Evolutionary conservation across 2,113 vertebrate species (phyloP).

Genomic region (Poeciliopsis prolifica): DNA sequence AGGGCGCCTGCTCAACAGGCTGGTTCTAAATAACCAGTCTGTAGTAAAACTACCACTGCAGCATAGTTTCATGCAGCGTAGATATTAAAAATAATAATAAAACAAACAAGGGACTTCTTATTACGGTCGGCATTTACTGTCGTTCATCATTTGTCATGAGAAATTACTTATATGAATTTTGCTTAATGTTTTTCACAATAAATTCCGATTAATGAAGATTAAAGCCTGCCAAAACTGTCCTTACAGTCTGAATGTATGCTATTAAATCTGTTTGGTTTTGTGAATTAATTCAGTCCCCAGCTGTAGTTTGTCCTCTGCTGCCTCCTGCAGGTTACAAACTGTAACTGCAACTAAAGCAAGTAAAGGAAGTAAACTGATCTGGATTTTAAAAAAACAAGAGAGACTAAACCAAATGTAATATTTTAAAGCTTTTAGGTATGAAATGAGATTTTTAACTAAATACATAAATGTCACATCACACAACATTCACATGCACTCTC

Average conservation of each 20-base stretch:
- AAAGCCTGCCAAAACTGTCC: too few species aligned
- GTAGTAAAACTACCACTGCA: too few species aligned
- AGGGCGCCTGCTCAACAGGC: too few species aligned
- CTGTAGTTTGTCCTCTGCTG: slow-evolving; percentile 51
- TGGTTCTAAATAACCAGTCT: too few species aligned
- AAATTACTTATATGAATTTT: too few species aligned
- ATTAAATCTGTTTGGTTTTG: neutral
- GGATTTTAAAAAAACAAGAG: neutral
- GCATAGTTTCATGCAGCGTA: neutral
- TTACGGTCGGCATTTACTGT: neutral
- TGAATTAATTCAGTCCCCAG: neutral
- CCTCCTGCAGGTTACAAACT: slow-evolving; percentile 52
- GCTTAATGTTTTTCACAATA: too few species aligned
- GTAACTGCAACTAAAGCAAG: slow-evolving; percentile 34
- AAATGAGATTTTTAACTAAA: neutral
- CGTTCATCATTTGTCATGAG: too few species aligned
- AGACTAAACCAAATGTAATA: neutral
- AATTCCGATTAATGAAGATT: too few species aligned
- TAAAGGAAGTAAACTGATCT: neutral
- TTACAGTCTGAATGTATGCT: neutral
- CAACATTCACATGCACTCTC: neutral
- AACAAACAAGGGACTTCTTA: neutral
- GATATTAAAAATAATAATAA: neutral
- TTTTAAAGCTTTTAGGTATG: too few species aligned
- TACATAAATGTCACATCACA: neutral